Evolutionary conservation across 2,797 vertebrate species (phyloP).

Genomic region (Hapalemur alaotrensis): DNA sequence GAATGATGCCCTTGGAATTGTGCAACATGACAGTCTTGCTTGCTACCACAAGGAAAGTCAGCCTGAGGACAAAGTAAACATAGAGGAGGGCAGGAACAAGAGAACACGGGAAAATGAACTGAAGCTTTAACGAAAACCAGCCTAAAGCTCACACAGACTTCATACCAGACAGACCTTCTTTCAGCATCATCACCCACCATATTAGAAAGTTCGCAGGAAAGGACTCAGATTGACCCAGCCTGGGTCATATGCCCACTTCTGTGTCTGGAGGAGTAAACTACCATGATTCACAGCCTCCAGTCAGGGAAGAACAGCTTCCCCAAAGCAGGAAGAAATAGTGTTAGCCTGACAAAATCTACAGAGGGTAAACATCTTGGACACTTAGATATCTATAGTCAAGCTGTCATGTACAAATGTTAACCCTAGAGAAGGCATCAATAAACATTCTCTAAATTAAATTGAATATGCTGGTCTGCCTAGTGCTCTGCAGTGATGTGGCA

Average conservation of each 20-base stretch:
- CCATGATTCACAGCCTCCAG: background rate
- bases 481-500: background rate
- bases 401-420: background rate
- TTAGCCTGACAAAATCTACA: slow-evolving; percentile 19
- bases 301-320: background rate
- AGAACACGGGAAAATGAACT: background rate
- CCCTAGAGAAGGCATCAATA: background rate
- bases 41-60: slow-evolving; percentile 2
- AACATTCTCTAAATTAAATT: background rate
- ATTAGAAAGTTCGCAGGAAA: background rate
- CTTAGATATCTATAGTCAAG: background rate
- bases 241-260: background rate
- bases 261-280: background rate
- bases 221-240: background rate
- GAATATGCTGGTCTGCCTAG: background rate
- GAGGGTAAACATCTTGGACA: background rate
- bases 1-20: background rate
- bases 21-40: background rate
- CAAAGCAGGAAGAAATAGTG: slow-evolving; percentile 1
- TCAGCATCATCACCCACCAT: background rate
- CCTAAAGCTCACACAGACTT: background rate
- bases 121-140: background rate
- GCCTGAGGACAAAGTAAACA: background rate
- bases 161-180: background rate
- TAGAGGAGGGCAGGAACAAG: background rate